Conservation (phyloP, 1,140 invertebrate genomes). For the Sesamia nonagrioides region DNA sequence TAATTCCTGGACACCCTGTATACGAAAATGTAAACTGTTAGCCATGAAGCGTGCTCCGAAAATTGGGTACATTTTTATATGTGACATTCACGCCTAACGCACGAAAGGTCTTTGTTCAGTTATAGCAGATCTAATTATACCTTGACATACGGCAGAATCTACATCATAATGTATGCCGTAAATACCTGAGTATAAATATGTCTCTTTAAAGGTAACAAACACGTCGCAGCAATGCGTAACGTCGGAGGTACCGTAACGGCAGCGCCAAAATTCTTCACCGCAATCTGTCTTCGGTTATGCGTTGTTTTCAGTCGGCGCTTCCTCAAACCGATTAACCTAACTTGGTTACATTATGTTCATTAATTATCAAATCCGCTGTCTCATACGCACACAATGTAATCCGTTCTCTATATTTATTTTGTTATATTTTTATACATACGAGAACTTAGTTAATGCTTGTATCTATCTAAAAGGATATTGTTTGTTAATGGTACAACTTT, state of each 20-base stretch:
- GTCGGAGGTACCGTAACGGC: neutral
- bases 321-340: constrained; percentile 27
- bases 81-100: constrained; percentile 21
- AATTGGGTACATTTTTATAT: neutral
- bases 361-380: neutral
- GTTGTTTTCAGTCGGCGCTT: constrained; percentile 31
- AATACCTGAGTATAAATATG: neutral
- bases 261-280: constrained; percentile 23
- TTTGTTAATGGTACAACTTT: too few relatives aligned
- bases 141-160: neutral
- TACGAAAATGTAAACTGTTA: neutral
- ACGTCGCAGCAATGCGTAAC: constrained; percentile 14
- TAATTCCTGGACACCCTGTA: too few relatives aligned
- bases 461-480: too few relatives aligned
- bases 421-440: neutral
- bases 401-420: neutral
- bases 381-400: neutral
- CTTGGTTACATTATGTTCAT: constrained; percentile 10
- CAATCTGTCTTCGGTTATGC: constrained; percentile 24
- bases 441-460: too few relatives aligned
- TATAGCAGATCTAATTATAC: constrained; percentile 15
- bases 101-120: constrained; percentile 8
- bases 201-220: constrained; percentile 19
- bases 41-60: neutral
- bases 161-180: neutral